These are phyloP conservation scores for Salvelinus alpinus DNA, from an alignment of 2,113 vertebrate species.

Conservation along the genomic window DNA sequence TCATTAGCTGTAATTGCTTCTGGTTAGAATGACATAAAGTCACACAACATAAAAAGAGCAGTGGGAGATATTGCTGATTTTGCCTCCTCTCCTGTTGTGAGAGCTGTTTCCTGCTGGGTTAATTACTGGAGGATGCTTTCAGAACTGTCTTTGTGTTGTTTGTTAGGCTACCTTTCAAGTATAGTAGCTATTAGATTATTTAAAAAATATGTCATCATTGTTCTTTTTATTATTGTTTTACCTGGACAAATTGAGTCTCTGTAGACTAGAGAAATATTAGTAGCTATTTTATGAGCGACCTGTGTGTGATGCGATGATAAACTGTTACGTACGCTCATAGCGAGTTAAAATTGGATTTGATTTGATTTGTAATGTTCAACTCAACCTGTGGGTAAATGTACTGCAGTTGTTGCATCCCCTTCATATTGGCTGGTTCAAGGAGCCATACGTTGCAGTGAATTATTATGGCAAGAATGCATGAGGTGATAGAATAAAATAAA, in stretches of 20 bases:
- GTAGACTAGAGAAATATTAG: no score
- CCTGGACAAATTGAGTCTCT: background rate
- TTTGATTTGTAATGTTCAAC: no score
- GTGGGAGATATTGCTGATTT: background rate
- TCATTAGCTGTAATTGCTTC: background rate
- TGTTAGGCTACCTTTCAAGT: background rate
- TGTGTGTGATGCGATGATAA: no score
- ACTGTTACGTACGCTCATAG: no score
- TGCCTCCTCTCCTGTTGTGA: background rate
- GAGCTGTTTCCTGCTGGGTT: background rate
- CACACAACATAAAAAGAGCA: background rate
- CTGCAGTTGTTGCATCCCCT: no score
- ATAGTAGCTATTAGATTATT: background rate
- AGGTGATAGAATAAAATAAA: background rate
- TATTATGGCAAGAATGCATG: background rate
- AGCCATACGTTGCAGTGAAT: no score
- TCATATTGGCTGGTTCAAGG: no score
- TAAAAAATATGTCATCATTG: background rate
- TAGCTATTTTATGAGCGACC: no score
- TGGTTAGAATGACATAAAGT: background rate
- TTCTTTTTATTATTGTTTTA: background rate
- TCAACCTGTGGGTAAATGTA: no score
- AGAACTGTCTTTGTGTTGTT: background rate
- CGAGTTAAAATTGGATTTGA: no score
- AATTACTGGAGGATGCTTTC: background rate